Conservation (phyloP, 2,113 vertebrate genomes). For the Tetrax tetrax region DNA sequence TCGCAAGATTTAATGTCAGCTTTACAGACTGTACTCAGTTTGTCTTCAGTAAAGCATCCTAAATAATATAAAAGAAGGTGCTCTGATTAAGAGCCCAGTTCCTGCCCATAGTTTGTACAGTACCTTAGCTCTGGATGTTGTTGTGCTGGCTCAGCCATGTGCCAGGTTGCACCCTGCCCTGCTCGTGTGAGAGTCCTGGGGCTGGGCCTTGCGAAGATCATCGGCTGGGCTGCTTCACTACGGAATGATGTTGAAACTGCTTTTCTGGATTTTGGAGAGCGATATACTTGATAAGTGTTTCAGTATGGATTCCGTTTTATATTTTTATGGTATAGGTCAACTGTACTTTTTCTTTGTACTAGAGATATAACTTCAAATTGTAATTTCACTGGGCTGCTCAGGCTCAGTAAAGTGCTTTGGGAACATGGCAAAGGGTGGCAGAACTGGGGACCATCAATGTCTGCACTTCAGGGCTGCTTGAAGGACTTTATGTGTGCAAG, state of each 20-base stretch:
- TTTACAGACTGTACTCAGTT: background rate
- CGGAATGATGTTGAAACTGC: rapidly evolving
- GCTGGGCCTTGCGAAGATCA: background rate
- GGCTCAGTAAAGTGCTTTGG: background rate
- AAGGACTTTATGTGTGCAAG: background rate
- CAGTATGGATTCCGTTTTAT: background rate
- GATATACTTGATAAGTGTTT: background rate
- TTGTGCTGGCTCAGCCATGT: background rate
- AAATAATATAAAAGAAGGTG: background rate
- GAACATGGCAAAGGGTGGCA: background rate
- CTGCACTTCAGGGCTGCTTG: background rate
- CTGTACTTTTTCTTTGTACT: background rate
- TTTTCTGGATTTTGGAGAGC: background rate
- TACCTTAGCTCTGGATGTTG: background rate
- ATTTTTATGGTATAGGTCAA: background rate
- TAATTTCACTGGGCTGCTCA: background rate
- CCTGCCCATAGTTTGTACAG: background rate
- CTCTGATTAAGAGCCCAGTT: background rate
- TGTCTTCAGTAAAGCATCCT: background rate
- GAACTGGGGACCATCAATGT: background rate
- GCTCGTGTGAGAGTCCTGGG: background rate
- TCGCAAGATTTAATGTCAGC: background rate
- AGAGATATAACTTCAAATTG: background rate
- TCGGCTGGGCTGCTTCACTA: background rate
- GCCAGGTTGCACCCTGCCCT: background rate